These are phyloP conservation scores for Suillia variegata DNA, from an alignment of 2,888 invertebrate species.

Conservation along the genomic window DNA sequence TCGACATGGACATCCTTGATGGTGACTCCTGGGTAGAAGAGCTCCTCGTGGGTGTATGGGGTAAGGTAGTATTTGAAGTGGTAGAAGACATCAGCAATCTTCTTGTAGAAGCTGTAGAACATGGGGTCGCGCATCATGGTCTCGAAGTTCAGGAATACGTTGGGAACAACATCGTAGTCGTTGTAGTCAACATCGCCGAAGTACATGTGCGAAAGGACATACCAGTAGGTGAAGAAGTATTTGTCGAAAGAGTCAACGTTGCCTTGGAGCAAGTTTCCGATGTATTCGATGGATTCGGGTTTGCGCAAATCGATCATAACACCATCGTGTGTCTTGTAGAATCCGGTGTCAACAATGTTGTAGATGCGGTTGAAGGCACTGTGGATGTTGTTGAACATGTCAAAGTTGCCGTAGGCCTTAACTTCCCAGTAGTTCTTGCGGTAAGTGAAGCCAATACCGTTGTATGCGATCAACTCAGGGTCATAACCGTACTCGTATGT, in stretches of 20 bases:
- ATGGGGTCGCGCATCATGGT: constrained; percentile 75
- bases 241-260: constrained; percentile 51
- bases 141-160: constrained; percentile 70
- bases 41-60: constrained; percentile 68
- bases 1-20: constrained; percentile 70
- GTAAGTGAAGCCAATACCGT: constrained; percentile 70
- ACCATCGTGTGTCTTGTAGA: constrained; percentile 48
- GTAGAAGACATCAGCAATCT: constrained; percentile 66
- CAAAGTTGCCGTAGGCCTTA: constrained; percentile 59
- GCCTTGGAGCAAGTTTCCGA: constrained; percentile 66
- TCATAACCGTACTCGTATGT: constrained; percentile 68
- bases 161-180: constrained; percentile 59
- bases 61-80: constrained; percentile 67
- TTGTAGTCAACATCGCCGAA: constrained; percentile 39
- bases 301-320: constrained; percentile 47
- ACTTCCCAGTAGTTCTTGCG: constrained; percentile 67
- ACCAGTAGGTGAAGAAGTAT: constrained; percentile 51
- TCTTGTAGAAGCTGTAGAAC: constrained; percentile 72
- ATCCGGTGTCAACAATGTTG: constrained; percentile 63
- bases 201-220: constrained; percentile 42
- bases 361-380: constrained; percentile 60
- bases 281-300: constrained; percentile 63
- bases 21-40: constrained; percentile 67
- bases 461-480: constrained; percentile 68
- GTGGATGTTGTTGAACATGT: constrained; percentile 40